Evolutionary conservation across 53 echinoderm and acorn worm species (phyloP).

Genomic region (Holothuria scabra): DNA sequence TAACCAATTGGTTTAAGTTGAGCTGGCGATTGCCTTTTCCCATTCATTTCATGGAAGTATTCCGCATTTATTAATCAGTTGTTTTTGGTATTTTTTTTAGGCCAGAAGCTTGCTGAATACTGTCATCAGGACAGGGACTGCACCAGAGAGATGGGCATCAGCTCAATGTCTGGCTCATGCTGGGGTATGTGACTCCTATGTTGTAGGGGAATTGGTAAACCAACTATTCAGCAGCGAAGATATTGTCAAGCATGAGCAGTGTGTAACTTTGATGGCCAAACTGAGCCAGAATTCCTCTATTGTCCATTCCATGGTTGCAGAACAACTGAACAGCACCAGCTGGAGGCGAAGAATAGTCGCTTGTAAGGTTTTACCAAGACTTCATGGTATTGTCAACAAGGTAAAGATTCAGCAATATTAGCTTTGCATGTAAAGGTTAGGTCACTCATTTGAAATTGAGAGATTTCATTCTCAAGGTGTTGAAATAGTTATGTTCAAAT

Average conservation of each 20-base stretch:
- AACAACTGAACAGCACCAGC: conserved; percentile 97
- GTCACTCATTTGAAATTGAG: too few species aligned
- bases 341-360: conserved; percentile 93
- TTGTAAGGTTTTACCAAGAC: conserved; percentile 77
- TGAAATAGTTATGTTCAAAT: too few species aligned
- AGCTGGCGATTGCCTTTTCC: too few species aligned
- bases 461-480: too few species aligned
- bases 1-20: too few species aligned
- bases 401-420: conserved; percentile 33
- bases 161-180: conserved; percentile 98
- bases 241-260: conserved; percentile 86
- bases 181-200: conserved; percentile 93
- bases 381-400: conserved; percentile 90
- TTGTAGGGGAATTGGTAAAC: conserved; percentile 86
- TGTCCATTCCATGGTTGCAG: conserved; percentile 97
- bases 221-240: conserved; percentile 85
- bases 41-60: too few species aligned
- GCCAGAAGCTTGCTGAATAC: conserved; percentile 66
- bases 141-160: conserved; percentile 90
- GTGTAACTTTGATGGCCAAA: conserved; percentile 90
- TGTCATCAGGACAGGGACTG: conserved; percentile 71
- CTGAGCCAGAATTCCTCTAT: conserved; percentile 76
- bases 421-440: too few species aligned
- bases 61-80: not conserved
- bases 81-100: not conserved